phyloP scores from a whole-genome alignment of 2,113 vertebrate genomes.

The Trogon melanurus region DNA sequence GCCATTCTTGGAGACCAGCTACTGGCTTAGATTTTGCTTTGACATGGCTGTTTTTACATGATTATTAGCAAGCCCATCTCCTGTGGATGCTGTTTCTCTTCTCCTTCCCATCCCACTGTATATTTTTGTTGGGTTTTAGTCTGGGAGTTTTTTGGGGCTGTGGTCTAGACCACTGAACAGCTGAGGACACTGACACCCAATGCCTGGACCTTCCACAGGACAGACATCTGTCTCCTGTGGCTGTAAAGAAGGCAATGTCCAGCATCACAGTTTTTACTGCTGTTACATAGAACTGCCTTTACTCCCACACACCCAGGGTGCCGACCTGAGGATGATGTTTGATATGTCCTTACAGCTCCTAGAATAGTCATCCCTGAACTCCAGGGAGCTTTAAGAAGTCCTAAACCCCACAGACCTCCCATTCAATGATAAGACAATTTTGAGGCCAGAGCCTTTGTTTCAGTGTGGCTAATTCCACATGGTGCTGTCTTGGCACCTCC shows the following conservation, averaged over 20 bases:
- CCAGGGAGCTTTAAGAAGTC: not conserved
- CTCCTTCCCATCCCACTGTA: not conserved
- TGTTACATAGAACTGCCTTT: not conserved
- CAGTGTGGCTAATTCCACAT: not conserved
- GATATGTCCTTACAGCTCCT: not conserved
- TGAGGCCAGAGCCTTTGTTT: not conserved
- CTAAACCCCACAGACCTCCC: not conserved
- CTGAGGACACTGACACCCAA: not conserved
- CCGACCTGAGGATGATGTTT: not conserved
- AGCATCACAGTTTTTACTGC: not conserved
- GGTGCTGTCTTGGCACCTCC: not conserved
- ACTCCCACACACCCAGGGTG: not conserved
- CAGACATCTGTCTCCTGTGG: not conserved
- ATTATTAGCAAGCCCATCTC: not conserved
- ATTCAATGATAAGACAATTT: accelerated
- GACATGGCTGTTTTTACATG: not conserved
- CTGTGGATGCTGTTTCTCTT: not conserved
- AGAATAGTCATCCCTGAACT: not conserved
- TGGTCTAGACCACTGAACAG: not conserved
- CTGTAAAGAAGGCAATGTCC: not conserved
- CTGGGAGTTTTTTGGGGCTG: not conserved
- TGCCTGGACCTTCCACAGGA: not conserved
- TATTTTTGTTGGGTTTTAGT: not conserved
- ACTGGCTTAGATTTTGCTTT: not conserved
- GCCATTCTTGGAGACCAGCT: not conserved